Evolutionary conservation across 2,113 vertebrate species (phyloP).

Genomic region (Megaceryle torquata): DNA sequence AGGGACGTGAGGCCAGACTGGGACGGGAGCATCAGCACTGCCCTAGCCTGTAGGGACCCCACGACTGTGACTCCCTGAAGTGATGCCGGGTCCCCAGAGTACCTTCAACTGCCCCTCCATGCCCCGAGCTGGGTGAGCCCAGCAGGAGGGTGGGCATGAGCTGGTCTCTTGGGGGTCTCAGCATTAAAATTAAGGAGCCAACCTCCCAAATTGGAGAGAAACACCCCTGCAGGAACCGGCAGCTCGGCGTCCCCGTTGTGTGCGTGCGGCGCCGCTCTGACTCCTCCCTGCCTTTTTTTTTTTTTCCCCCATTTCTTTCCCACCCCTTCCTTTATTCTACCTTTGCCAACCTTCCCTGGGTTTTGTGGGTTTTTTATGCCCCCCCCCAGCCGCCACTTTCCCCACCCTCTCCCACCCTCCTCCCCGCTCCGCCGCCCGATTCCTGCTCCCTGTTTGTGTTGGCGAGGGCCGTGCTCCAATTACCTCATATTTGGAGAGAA

Average conservation of each 20-base stretch:
- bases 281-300: constrained; percentile 27
- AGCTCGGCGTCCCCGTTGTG: not conserved
- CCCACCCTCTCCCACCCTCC: constrained; percentile 4
- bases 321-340: constrained; percentile 59
- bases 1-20: accelerated
- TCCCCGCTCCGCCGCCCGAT: constrained; percentile 5
- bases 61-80: accelerated
- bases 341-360: constrained; percentile 48
- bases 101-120: not conserved
- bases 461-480: constrained; percentile 79
- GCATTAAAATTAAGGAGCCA: not conserved
- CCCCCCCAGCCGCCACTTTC: not conserved
- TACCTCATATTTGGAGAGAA: constrained; percentile 84
- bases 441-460: constrained; percentile 78
- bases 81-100: accelerated
- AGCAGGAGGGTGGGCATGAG: not conserved
- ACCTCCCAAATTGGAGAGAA: not conserved
- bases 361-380: not conserved
- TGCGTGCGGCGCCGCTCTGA: constrained; percentile 2
- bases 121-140: not conserved
- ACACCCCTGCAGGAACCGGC: not conserved
- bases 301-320: not conserved
- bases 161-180: not conserved
- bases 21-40: accelerated
- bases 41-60: not conserved